A percentile compares a stretch with the other conserved stretches of the same genome.
These are phyloP conservation scores for Apocrypta bakeri DNA, from an alignment of 1,140 invertebrate genomes.

Conservation along the genomic window DNA sequence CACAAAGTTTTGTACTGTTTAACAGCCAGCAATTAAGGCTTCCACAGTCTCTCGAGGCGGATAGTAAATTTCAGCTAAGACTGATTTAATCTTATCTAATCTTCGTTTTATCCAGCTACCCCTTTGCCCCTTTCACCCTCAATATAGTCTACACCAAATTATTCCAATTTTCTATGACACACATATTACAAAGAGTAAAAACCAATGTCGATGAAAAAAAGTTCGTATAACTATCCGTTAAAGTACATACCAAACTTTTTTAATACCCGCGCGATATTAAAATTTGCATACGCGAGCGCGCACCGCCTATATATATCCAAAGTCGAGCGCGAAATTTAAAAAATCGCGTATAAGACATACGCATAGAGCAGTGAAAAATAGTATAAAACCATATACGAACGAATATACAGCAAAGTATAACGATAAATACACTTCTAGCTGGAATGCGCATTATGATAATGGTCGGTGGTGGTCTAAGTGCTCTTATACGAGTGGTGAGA, in stretches of 20 bases:
- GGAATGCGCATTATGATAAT: constrained; percentile 24
- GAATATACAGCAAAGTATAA: too few species aligned
- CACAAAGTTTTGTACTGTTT: background rate
- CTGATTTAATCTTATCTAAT: background rate
- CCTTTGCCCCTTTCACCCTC: background rate
- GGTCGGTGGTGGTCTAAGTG: background rate
- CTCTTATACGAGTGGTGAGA: background rate
- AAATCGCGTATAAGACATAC: too few species aligned
- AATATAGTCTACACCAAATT: background rate
- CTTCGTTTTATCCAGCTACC: background rate
- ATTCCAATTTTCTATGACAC: background rate
- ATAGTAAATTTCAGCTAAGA: background rate
- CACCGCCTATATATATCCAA: too few species aligned
- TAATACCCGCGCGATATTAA: too few species aligned
- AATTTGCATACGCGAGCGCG: too few species aligned
- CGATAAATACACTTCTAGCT: background rate
- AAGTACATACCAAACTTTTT: too few species aligned
- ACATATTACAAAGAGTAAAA: background rate
- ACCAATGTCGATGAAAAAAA: too few species aligned
- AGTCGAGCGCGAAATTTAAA: too few species aligned
- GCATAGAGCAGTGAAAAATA: background rate
- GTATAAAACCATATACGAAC: too few species aligned
- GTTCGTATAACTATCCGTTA: too few species aligned
- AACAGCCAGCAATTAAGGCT: background rate
- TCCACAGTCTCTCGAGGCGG: background rate